Base-by-base conservation (phyloP, 1,140 invertebrate species). In the Sycophaga agraensis region DNA sequence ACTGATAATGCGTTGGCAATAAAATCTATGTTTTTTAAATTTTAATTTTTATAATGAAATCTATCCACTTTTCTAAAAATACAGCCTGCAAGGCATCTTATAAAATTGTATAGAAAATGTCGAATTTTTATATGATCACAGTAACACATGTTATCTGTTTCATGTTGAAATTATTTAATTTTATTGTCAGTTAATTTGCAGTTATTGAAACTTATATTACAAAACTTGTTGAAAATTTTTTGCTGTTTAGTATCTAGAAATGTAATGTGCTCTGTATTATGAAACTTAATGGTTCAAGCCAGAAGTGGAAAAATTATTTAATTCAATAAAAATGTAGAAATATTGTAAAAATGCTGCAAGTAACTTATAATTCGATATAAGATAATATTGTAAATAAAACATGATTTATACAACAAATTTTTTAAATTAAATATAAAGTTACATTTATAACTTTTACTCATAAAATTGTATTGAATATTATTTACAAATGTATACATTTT, bases 1-100 rank as follows among this genome's bases (percentile, higher is more conserved):
- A 63, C 54, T 51, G 37, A 37, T 63, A 63, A 57, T 63, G 37
- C 31, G 26, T 63, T 63, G 61, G 54, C 61, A 63, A 63, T 63
- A 63, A 63, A 56, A 63, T 45, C 28, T 58, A 24, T 54, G 46
- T 55, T 46, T 48, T 55, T 54, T 55, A n/a, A 55, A 53, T 46
- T 60, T 60, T 53, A 37, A 53, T 48, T 61, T 54, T 12, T 43
- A 7, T 60, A 51, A 42, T 59, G 54, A 49, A 46, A 53, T 55
- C 45, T 35, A 60, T 54, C 59, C 40, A 55, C 34, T 48, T 54
- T 24, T 40, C 14, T 34, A 61, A 53, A 34, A 42, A 2, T 17
- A 48, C 22, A 42, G 48, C 24, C 48, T 46, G 46, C 9, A 19
- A 28, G 31, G n/a, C 17, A 56, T 7, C 56, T 51, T 46, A 55